Evolutionary conservation across 2,113 vertebrate genomes (phyloP).

Genomic region (Pelusios castaneus): DNA sequence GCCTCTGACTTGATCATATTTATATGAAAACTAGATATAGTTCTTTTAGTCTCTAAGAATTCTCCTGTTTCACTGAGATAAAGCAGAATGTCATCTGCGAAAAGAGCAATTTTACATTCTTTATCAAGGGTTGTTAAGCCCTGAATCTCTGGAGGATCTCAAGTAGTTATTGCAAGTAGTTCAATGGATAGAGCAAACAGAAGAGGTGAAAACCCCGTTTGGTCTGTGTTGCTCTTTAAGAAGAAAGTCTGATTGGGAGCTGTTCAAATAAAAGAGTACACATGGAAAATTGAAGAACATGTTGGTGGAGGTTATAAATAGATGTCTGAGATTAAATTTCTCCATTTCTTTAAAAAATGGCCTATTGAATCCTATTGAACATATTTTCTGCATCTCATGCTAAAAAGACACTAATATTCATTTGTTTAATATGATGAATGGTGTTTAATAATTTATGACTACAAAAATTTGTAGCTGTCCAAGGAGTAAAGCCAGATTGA

Average conservation of each 20-base stretch:
- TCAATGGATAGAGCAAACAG: background rate
- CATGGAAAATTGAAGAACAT: background rate
- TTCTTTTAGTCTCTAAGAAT: background rate
- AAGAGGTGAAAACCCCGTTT: fast-evolving
- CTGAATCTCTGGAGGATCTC: background rate
- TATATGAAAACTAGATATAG: background rate
- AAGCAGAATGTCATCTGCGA: background rate
- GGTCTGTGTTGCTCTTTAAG: background rate
- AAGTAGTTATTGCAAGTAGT: background rate
- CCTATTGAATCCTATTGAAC: background rate
- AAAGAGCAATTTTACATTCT: background rate
- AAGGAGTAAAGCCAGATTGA: background rate
- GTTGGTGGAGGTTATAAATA: background rate
- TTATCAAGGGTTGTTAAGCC: background rate
- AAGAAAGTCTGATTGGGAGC: background rate
- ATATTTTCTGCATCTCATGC: background rate
- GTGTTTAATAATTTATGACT: background rate
- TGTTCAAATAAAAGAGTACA: background rate
- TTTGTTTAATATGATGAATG: background rate
- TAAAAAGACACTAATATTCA: fast-evolving
- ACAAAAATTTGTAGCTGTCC: background rate
- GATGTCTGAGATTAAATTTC: background rate
- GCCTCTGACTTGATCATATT: background rate
- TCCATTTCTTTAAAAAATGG: background rate
- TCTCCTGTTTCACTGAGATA: background rate